A percentile compares a stretch with the other conserved stretches of the same genome.
These are phyloP conservation scores for Oreonectes daqikongensis DNA, from an alignment of 2,797 vertebrate species.

Conservation along the genomic window DNA sequence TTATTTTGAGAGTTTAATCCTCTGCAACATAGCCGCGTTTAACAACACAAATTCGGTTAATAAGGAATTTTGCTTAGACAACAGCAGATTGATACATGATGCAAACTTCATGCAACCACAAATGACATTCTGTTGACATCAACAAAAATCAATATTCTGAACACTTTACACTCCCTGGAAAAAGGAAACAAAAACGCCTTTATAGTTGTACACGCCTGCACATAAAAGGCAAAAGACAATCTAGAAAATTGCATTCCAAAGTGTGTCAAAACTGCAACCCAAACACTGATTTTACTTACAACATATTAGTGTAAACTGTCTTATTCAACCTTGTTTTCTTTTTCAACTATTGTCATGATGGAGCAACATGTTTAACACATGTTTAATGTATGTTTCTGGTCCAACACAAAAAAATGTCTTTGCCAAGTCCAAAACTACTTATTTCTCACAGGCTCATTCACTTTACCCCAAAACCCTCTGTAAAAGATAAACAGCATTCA, in stretches of 20 bases:
- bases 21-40: neutral
- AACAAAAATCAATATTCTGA: neutral
- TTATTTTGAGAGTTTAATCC: conserved; percentile 18
- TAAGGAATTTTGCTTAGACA: conserved; percentile 3
- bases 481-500: neutral
- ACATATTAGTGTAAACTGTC: too few species aligned
- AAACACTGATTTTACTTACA: too few species aligned
- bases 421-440: neutral
- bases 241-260: neutral
- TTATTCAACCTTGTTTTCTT: too few species aligned
- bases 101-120: neutral
- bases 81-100: neutral
- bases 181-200: too few species aligned
- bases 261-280: too few species aligned
- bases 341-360: too few species aligned
- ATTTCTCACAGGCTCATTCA: neutral
- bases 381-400: neutral
- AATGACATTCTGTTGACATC: neutral
- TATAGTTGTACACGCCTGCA: neutral
- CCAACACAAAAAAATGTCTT: neutral
- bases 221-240: neutral
- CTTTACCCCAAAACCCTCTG: neutral
- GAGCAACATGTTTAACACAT: too few species aligned
- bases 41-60: neutral
- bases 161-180: neutral